phyloP scores from a whole-genome alignment of 1,140 invertebrate species.

The Monomorium pharaonis region DNA sequence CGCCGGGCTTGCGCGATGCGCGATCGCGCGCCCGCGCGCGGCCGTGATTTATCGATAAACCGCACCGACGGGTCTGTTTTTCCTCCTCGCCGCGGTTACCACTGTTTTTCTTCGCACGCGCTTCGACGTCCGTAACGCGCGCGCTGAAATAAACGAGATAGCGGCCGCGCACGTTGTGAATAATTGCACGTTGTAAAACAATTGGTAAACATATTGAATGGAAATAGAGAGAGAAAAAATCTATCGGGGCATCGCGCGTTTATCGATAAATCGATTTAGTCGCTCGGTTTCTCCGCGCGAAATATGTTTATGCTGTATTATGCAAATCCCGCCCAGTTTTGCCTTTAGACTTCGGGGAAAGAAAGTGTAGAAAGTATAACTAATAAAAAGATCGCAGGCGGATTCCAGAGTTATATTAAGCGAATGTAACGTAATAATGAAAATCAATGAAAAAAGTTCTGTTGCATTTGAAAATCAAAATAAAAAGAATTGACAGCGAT shows the following conservation, averaged over 20 bases:
- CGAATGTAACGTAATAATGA: neutral
- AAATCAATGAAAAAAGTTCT: too few relatives aligned
- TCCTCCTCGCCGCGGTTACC: neutral
- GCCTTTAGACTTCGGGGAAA: neutral
- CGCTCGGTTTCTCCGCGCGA: neutral
- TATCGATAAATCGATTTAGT: neutral
- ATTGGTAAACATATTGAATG: too few relatives aligned
- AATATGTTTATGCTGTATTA: neutral
- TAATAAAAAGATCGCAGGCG: neutral
- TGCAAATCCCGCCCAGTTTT: neutral
- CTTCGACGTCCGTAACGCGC: neutral
- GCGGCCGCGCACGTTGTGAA: neutral
- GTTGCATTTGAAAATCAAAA: too few relatives aligned
- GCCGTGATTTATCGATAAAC: constrained; percentile 57
- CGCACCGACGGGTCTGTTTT: neutral
- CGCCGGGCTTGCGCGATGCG: neutral
- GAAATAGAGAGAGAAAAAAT: neutral
- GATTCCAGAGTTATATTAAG: neutral
- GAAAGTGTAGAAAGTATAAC: neutral
- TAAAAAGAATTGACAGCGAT: too few relatives aligned
- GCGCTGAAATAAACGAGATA: neutral
- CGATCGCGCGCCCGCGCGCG: neutral
- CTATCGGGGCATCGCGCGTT: neutral
- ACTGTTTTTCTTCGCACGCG: neutral
- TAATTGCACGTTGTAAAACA: neutral